Percentiles rank a stretch among this genome's conserved stretches.
Conservation (phyloP, 2,113 vertebrate species). For the Ancistrus triradiatus region DNA sequence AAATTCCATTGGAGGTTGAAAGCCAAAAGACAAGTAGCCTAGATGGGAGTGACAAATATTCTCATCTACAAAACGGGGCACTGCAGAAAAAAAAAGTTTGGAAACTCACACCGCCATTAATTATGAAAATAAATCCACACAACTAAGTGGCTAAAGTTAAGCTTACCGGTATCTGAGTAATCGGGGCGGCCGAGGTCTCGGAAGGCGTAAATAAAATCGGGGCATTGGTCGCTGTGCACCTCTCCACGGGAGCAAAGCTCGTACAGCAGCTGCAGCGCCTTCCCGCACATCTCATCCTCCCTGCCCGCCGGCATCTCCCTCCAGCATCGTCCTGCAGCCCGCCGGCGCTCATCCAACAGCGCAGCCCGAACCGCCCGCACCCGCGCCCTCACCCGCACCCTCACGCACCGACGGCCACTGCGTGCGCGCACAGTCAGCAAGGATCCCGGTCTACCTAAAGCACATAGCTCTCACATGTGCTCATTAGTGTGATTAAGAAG, state of each 20-base stretch:
- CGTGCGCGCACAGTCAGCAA: neutral
- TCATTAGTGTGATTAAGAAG: neutral
- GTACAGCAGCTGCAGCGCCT: slow-evolving; percentile 90
- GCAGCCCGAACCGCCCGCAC: slow-evolving; percentile 21
- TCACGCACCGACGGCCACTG: neutral
- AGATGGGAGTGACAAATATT: too few species aligned
- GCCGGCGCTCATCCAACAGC: slow-evolving; percentile 40
- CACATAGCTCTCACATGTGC: neutral
- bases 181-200: slow-evolving; percentile 87
- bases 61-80: too few species aligned
- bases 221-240: slow-evolving; percentile 89
- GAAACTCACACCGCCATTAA: too few species aligned
- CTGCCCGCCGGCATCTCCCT: slow-evolving; percentile 96
- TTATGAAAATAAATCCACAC: too few species aligned
- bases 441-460: neutral
- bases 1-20: too few species aligned
- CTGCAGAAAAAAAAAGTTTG: neutral
- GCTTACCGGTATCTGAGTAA: slow-evolving; percentile 83
- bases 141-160: neutral
- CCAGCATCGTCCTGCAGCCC: slow-evolving; percentile 88
- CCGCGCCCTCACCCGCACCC: neutral
- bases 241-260: slow-evolving; percentile 92
- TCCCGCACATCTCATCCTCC: slow-evolving; percentile 97
- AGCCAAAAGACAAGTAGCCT: too few species aligned
- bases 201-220: slow-evolving; percentile 92